These are phyloP conservation scores for Turdus rufiventris DNA, from an alignment of 2,113 vertebrate genomes.

Conservation along the genomic window DNA sequence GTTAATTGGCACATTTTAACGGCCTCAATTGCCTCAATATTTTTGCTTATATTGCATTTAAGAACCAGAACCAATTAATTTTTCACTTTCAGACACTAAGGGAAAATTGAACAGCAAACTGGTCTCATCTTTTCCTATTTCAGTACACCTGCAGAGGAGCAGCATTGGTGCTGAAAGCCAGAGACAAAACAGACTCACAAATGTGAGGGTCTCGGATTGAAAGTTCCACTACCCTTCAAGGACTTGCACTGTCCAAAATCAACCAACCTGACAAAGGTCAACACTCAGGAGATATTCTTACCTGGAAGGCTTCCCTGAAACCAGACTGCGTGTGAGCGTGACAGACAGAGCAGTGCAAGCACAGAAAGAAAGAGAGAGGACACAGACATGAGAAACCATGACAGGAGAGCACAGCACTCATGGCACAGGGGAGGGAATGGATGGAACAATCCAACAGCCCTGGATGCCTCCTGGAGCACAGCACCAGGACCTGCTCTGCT, in stretches of 20 bases:
- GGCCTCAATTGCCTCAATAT: neutral
- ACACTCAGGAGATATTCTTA: conserved; percentile 8
- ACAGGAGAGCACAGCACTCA: neutral
- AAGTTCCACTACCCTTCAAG: neutral
- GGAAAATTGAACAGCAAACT: neutral
- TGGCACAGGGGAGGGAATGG: neutral
- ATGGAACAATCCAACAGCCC: neutral
- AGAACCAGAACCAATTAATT: neutral
- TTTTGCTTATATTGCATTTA: neutral
- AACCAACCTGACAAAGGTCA: neutral
- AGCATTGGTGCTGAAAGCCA: neutral
- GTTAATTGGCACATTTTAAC: neutral
- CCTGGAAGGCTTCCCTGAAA: conserved; percentile 67
- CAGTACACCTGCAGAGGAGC: neutral
- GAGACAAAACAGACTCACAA: neutral
- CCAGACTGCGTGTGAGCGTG: conserved; percentile 65
- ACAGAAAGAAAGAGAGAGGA: conserved; percentile 49
- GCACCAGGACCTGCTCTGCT: neutral
- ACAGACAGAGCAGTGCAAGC: conserved; percentile 64
- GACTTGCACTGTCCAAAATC: neutral
- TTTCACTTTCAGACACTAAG: neutral
- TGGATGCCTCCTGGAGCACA: neutral
- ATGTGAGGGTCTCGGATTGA: neutral
- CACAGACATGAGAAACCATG: conserved; percentile 35
- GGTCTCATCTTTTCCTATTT: neutral